Base-by-base conservation (phyloP, 2,113 vertebrate species). In the Ellobius talpinus region DNA sequence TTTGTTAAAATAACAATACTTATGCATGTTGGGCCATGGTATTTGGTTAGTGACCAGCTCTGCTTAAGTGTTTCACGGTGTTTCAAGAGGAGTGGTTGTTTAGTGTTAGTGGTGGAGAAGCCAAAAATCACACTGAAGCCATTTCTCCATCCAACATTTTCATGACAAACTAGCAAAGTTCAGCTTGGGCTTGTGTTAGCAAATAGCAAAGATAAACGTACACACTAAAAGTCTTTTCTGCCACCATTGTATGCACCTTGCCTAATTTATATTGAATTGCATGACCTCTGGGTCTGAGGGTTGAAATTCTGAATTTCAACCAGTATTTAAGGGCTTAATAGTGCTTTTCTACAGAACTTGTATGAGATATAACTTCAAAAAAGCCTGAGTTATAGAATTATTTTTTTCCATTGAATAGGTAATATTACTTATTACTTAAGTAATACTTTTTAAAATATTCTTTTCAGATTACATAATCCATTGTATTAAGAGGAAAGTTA, bases 221-320 rank as follows among this genome's bases (percentile, higher is more conserved):
- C 31, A 85, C 90, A 52, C 5, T 87, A 52, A 36, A 23, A 89
- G 16, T 50, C 0, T 65, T 89, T 31, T 94, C 3, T 87, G 72
- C 16, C 0, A 58, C 45, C 14, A 6, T 1, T 39, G 52, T 90
- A 45, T 74, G 1, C 63, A 79, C 65, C 63, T 94, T 96, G 65
- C 42, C 91, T 72, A 65, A 97, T 96, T 87, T 97, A 97, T 96
- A 82, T 98, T 98, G 95, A 98, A 96, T 87, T 95, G 74, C 89
- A 89, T 88, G 76, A 95, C 94, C 98, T 52, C 86, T 88, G 85
- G 33, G 33, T 70, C 45, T 95, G 55, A 87, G 42, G 14, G 45
- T 39, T 55, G 24, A 89, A 86, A 81, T 65, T 55, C n/a, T 50
- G 31, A 93, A 85, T 45, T 84, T 94, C 31, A 16, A 72, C 70